Evolutionary conservation across 2,113 vertebrate species (phyloP).

Genomic region (Bombycilla garrulus): DNA sequence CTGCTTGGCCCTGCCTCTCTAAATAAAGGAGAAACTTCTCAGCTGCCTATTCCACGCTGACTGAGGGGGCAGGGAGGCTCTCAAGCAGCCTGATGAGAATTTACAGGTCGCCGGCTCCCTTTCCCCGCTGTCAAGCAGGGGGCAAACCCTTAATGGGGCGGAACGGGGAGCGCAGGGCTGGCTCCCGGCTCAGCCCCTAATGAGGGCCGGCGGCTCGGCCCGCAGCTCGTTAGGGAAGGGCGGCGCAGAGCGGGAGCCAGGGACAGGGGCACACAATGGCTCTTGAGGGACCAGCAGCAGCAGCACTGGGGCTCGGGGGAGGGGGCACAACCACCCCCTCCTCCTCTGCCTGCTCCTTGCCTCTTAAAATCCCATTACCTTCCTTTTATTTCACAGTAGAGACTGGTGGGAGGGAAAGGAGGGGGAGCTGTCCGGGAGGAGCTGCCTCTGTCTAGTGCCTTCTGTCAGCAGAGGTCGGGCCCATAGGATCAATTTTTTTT

Average conservation of each 20-base stretch:
- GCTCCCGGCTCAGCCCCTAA: constrained; percentile 45
- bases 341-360: background rate
- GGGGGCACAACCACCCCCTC: background rate
- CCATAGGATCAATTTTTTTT: constrained; percentile 70
- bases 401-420: background rate
- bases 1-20: background rate
- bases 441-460: constrained; percentile 14
- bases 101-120: constrained; percentile 57
- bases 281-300: constrained; percentile 56
- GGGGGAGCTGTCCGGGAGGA: background rate
- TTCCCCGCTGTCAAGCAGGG: constrained; percentile 35
- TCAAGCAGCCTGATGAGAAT: constrained; percentile 5
- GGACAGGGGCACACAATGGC: constrained; percentile 59
- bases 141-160: constrained; percentile 63
- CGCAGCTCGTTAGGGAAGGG: constrained; percentile 46
- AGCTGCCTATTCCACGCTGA: background rate
- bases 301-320: constrained; percentile 13
- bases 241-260: background rate
- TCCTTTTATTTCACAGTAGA: constrained; percentile 24
- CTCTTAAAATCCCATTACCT: constrained; percentile 75
- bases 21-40: constrained; percentile 41
- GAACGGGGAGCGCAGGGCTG: constrained; percentile 24
- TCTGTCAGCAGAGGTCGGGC: constrained; percentile 46
- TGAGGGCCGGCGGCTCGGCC: constrained; percentile 41
- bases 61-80: constrained; percentile 26